phyloP scores from a whole-genome alignment of 2,797 vertebrate genomes.

The Falco peregrinus region DNA sequence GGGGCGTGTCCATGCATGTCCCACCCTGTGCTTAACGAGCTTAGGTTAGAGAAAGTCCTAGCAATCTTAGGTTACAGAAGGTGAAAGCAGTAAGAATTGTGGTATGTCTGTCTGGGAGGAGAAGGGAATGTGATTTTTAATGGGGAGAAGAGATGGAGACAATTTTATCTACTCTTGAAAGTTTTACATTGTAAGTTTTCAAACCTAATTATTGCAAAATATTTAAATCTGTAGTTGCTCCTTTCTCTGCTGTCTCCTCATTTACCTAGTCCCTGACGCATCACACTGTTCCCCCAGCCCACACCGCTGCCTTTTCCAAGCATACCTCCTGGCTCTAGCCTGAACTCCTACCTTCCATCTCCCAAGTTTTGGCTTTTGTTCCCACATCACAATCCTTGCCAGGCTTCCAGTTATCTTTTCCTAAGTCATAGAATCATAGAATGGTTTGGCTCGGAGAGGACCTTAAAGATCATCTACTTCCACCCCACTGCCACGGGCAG shows the following conservation, averaged over 20 bases:
- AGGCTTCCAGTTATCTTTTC: not conserved
- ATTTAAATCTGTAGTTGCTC: not conserved
- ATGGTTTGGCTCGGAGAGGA: no score
- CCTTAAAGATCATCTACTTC: no score
- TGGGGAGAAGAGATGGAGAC: not conserved
- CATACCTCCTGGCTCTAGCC: not conserved
- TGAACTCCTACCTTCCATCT: not conserved
- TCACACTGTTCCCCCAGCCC: not conserved
- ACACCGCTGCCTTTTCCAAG: not conserved
- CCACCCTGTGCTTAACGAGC: not conserved
- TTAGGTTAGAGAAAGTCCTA: not conserved
- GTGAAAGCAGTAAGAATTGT: not conserved
- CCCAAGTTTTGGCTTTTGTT: not conserved
- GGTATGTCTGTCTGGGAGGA: not conserved
- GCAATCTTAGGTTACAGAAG: not conserved
- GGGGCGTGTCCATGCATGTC: not conserved
- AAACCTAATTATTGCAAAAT: not conserved
- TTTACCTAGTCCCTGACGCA: not conserved
- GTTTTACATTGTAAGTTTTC: not conserved
- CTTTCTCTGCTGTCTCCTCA: not conserved
- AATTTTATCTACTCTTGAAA: not conserved
- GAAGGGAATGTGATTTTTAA: not conserved
- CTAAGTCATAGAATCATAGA: not conserved
- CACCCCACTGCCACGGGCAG: no score
- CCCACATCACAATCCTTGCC: not conserved